Conservation (phyloP, 2,113 vertebrate genomes). For the Myrmecophaga tridactyla region DNA sequence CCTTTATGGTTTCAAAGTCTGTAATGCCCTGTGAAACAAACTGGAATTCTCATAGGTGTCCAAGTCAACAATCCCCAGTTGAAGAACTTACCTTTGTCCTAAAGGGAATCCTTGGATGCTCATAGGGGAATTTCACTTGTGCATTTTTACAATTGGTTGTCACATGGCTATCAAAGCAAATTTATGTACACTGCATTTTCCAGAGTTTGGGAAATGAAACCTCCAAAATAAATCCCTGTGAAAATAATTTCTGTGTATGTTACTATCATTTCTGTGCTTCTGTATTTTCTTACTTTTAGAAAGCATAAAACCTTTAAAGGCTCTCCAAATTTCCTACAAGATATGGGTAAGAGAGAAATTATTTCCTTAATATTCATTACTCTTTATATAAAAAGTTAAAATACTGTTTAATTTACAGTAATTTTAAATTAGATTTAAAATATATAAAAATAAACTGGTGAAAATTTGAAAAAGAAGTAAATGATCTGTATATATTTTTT, state of each 20-base stretch:
- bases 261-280: too few species aligned
- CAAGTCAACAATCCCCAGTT: neutral
- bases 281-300: too few species aligned
- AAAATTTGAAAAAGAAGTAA: neutral
- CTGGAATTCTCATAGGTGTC: neutral
- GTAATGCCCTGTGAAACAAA: neutral
- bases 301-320: too few species aligned
- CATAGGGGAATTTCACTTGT: too few species aligned
- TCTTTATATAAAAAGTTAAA: neutral
- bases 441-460: neutral
- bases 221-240: too few species aligned
- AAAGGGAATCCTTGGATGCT: neutral
- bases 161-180: too few species aligned
- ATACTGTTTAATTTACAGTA: neutral
- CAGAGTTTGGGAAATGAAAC: too few species aligned
- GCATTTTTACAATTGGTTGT: too few species aligned
- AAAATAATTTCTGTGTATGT: too few species aligned
- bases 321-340: too few species aligned
- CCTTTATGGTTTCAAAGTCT: neutral
- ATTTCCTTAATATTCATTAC: neutral
- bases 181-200: too few species aligned
- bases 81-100: constrained; percentile 2
- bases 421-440: neutral
- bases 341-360: too few species aligned
- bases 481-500: neutral